These are phyloP conservation scores for Oppia nitens DNA, from an alignment of 1,140 invertebrate genomes.

Conservation along the genomic window DNA sequence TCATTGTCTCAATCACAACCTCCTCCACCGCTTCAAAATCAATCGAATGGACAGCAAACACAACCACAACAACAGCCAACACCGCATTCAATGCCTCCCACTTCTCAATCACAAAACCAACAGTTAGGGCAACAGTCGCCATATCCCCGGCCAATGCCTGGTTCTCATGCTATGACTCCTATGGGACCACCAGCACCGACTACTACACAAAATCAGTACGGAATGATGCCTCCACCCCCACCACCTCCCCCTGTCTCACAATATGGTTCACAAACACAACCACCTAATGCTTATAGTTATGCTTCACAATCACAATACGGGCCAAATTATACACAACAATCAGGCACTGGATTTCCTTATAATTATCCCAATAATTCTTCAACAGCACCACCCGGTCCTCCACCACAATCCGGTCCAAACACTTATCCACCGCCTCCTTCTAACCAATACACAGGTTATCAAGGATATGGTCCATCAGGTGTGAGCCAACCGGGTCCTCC, in stretches of 20 bases:
- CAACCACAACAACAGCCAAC: neutral
- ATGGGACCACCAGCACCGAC: neutral
- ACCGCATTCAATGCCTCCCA: neutral
- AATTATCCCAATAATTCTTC: neutral
- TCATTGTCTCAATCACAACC: neutral
- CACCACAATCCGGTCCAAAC: neutral
- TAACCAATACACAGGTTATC: neutral
- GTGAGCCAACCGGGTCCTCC: neutral
- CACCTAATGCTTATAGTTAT: neutral
- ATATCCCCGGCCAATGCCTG: neutral
- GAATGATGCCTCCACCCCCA: neutral
- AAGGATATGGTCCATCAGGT: neutral
- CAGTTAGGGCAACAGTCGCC: neutral
- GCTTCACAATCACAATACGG: neutral
- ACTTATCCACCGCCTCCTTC: neutral
- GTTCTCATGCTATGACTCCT: too few relatives aligned
- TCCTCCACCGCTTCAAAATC: neutral
- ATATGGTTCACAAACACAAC: neutral
- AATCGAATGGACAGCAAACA: neutral
- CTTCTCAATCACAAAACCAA: neutral
- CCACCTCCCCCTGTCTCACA: neutral
- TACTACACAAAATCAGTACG: neutral
- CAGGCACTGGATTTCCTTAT: neutral
- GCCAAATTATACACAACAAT: neutral
- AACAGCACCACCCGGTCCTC: neutral